A percentile compares a stretch with the other conserved stretches of the same genome.
Conservation (phyloP, 2,888 invertebrate genomes). For the Stenurella melanura region DNA sequence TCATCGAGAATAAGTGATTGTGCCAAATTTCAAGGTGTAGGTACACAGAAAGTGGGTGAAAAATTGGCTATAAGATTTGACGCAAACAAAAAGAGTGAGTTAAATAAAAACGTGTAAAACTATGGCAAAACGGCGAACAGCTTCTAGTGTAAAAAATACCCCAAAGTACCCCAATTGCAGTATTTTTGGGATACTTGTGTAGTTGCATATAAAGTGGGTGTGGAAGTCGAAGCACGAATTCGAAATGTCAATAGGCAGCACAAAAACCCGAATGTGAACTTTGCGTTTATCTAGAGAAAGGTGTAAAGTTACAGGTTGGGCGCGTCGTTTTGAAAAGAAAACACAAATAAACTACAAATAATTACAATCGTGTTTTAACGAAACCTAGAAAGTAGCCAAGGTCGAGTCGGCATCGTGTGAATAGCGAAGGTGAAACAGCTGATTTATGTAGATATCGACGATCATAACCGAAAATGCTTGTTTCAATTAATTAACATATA, state of each 20-base stretch:
- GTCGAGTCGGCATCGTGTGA: constrained; percentile 17
- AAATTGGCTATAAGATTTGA: too few relatives aligned
- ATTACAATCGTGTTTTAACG: constrained; percentile 7
- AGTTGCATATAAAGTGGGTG: too few relatives aligned
- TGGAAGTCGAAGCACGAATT: neutral
- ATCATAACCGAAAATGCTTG: constrained; percentile 4
- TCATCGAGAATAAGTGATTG: too few relatives aligned
- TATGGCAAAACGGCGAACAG: too few relatives aligned
- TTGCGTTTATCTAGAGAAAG: neutral
- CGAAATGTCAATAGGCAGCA: neutral
- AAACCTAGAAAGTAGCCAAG: constrained; percentile 25
- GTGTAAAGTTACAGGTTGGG: neutral
- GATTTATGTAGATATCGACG: neutral
- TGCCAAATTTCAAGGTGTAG: too few relatives aligned
- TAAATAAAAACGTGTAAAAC: too few relatives aligned
- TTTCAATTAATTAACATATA: constrained; percentile 18
- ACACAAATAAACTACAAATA: constrained; percentile 1
- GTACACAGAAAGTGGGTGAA: too few relatives aligned
- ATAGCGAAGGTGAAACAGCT: constrained; percentile 8
- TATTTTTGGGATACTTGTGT: too few relatives aligned
- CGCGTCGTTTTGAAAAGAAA: neutral
- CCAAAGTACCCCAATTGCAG: too few relatives aligned
- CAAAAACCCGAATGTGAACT: neutral
- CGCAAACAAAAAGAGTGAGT: too few relatives aligned
- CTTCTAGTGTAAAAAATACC: too few relatives aligned